Evolutionary conservation across 2,113 vertebrate genomes (phyloP).

Genomic region (Deroptyus accipitrinus): DNA sequence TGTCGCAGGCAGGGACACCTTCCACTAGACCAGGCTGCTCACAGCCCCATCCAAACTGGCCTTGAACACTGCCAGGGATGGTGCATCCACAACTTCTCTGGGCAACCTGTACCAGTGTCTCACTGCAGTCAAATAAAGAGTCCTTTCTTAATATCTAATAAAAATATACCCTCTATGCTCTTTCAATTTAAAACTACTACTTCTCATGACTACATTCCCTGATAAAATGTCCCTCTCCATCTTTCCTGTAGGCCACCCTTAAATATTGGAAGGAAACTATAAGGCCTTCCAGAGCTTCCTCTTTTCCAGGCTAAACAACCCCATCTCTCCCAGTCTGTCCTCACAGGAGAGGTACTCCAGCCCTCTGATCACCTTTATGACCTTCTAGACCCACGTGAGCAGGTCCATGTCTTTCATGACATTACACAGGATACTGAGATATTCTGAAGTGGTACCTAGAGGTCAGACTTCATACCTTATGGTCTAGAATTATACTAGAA

Average conservation of each 20-base stretch:
- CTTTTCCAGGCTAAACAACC: background rate
- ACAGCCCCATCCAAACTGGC: background rate
- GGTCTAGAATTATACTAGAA: background rate
- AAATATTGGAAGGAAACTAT: background rate
- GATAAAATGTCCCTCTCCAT: background rate
- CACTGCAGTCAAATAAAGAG: background rate
- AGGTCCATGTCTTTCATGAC: background rate
- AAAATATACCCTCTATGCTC: background rate
- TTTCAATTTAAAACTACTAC: background rate
- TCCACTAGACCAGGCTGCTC: background rate
- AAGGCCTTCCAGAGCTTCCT: background rate
- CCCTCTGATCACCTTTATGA: background rate
- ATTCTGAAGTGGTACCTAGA: background rate
- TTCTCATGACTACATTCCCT: fast-evolving
- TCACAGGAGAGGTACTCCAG: background rate
- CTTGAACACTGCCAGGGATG: background rate
- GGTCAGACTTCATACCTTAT: background rate
- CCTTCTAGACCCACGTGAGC: background rate
- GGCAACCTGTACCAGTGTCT: background rate
- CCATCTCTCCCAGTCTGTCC: background rate
- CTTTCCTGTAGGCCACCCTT: background rate
- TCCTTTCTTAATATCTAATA: background rate
- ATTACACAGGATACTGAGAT: fast-evolving
- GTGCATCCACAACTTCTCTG: background rate
- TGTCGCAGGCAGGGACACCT: background rate